Conservation (phyloP, 2,797 vertebrate genomes). For the Paramormyrops hopkinsi region DNA sequence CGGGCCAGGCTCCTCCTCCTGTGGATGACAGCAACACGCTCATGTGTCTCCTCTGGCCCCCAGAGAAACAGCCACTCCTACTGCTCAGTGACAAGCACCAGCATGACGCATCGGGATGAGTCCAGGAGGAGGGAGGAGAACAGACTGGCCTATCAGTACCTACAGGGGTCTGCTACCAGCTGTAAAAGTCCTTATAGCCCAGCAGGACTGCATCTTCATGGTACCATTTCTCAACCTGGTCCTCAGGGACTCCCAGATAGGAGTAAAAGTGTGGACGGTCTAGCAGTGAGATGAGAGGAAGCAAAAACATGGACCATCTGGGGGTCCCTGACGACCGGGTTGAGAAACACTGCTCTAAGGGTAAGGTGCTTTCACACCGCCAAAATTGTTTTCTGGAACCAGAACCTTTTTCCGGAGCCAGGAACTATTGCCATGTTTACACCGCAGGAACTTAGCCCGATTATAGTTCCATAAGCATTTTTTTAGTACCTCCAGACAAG, state of each 20-base stretch:
- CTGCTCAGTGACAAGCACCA: neutral
- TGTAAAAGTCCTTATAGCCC: neutral
- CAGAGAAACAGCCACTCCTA: neutral
- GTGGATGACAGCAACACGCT: constrained; percentile 24
- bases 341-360: neutral
- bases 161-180: neutral
- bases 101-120: neutral
- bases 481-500: neutral
- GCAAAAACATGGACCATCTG: neutral
- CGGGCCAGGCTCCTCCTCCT: constrained; percentile 67
- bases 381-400: neutral
- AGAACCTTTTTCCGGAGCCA: neutral
- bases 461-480: neutral
- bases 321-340: neutral
- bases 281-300: neutral
- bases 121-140: neutral
- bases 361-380: neutral
- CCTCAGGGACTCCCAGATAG: neutral
- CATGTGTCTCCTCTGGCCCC: neutral
- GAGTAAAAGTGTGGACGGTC: neutral
- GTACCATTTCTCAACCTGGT: neutral
- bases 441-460: neutral
- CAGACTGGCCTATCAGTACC: neutral
- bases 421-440: neutral
- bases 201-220: neutral